Evolutionary conservation across 2,113 vertebrate genomes (phyloP).

Genomic region (Pygoscelis antarcticus): DNA sequence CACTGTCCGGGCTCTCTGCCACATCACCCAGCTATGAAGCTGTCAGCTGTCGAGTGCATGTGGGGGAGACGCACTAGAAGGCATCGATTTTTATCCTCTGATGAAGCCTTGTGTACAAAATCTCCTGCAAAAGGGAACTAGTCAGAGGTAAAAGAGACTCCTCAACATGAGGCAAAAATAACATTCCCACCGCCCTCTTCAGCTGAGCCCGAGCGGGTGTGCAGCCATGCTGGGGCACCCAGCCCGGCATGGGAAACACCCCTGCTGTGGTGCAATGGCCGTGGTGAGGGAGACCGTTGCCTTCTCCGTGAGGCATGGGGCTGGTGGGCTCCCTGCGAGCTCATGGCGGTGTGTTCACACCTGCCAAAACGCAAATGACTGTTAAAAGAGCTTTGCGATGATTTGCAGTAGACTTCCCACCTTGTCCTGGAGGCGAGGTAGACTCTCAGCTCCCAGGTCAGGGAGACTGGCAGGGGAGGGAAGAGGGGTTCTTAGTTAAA

Average conservation of each 20-base stretch:
- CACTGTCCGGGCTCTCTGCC: background rate
- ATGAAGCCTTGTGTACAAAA: background rate
- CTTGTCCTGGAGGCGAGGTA: background rate
- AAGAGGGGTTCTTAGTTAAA: background rate
- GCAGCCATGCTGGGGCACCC: rapidly evolving
- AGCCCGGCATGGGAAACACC: rapidly evolving
- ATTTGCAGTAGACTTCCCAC: background rate
- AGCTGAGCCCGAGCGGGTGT: background rate
- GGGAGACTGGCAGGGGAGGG: background rate
- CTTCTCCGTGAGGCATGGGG: background rate
- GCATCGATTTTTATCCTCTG: background rate
- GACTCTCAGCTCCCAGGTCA: background rate
- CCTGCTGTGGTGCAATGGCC: too few species aligned
- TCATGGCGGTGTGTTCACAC: background rate
- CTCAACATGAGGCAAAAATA: background rate
- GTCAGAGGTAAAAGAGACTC: background rate
- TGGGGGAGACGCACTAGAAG: background rate
- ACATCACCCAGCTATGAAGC: background rate
- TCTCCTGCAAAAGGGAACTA: background rate
- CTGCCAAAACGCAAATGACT: background rate
- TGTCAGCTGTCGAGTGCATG: background rate
- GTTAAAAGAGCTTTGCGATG: background rate
- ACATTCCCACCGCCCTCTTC: background rate
- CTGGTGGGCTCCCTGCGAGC: background rate
- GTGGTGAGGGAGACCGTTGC: background rate